Evolutionary conservation across 2,113 vertebrate genomes (phyloP).

Genomic region (Syngnathus scovelli): DNA sequence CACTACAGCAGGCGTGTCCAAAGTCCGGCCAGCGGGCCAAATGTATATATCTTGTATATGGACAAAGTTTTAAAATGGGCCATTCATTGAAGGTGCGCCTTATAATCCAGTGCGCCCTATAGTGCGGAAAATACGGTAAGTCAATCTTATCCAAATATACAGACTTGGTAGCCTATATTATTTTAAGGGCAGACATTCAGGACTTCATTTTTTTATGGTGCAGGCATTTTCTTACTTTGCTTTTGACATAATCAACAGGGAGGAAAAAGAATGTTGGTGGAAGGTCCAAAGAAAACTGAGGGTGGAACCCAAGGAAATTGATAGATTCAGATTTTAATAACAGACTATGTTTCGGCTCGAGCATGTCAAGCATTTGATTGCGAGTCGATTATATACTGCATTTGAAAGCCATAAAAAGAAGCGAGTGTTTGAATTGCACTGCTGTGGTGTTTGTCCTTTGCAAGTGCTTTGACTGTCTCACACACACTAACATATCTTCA

Average conservation of each 20-base stretch:
- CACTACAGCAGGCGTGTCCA: no score
- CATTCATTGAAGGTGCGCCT: no score
- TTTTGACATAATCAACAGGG: not conserved
- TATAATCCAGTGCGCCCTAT: no score
- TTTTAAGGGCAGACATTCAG: not conserved
- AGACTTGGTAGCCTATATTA: no score
- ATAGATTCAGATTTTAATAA: slow-evolving; percentile 27
- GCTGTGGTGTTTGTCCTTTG: slow-evolving; percentile 40
- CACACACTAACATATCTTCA: slow-evolving; percentile 39
- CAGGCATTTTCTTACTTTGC: not conserved
- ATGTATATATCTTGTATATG: no score
- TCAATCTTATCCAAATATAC: not conserved
- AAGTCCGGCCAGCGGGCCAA: no score
- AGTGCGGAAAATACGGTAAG: not conserved
- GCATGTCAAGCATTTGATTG: slow-evolving; percentile 24
- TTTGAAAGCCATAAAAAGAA: slow-evolving; percentile 28
- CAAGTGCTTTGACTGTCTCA: slow-evolving; percentile 29
- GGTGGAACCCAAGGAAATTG: slow-evolving; percentile 32
- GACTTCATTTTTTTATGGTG: not conserved
- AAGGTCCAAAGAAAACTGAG: slow-evolving; percentile 31
- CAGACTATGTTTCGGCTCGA: slow-evolving; percentile 30
- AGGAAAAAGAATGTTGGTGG: slow-evolving; percentile 8
- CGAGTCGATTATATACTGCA: slow-evolving; percentile 32
- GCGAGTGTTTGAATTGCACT: slow-evolving; percentile 23
- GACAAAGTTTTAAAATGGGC: no score